A percentile compares a stretch with the other conserved stretches of the same genome.
Conservation (phyloP, 1,140 invertebrate genomes). For the Callitettix versicolor region DNA sequence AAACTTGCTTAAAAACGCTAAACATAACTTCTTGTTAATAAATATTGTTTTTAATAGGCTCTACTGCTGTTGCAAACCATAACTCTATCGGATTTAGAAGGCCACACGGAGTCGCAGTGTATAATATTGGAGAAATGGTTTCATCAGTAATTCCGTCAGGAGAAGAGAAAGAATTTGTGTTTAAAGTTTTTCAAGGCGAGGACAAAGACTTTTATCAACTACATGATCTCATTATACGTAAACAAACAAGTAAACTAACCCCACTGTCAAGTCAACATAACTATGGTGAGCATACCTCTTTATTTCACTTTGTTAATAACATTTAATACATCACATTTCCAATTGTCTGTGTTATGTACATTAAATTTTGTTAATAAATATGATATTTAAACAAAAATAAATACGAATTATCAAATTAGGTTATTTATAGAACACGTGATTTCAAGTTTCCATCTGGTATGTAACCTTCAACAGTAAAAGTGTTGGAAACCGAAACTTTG, state of each 20-base stretch:
- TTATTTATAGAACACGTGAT: conserved; percentile 16
- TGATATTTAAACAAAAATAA: not conserved
- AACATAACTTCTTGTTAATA: no score
- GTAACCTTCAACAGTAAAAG: no score
- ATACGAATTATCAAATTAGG: conserved; percentile 23
- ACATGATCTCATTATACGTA: conserved; percentile 76
- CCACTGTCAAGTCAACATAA: conserved; percentile 61
- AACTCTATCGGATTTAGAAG: conserved; percentile 41
- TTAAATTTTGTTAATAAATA: not conserved
- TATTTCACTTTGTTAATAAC: not conserved
- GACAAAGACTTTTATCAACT: conserved; percentile 85
- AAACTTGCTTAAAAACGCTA: no score
- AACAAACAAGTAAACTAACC: conserved; percentile 71
- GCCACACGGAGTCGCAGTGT: conserved; percentile 74
- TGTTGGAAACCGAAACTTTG: no score
- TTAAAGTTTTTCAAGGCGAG: conserved; percentile 69
- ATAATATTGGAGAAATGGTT: conserved; percentile 38
- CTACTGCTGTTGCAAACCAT: no score
- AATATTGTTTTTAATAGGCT: no score
- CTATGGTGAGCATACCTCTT: conserved; percentile 50
- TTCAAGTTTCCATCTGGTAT: no score
- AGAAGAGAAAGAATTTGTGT: conserved; percentile 21
- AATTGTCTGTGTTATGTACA: no score
- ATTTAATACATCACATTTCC: not conserved
- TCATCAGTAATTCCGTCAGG: not conserved